These are phyloP conservation scores for Cranoglanis bouderius DNA, from an alignment of 2,113 vertebrate species.

Conservation along the genomic window DNA sequence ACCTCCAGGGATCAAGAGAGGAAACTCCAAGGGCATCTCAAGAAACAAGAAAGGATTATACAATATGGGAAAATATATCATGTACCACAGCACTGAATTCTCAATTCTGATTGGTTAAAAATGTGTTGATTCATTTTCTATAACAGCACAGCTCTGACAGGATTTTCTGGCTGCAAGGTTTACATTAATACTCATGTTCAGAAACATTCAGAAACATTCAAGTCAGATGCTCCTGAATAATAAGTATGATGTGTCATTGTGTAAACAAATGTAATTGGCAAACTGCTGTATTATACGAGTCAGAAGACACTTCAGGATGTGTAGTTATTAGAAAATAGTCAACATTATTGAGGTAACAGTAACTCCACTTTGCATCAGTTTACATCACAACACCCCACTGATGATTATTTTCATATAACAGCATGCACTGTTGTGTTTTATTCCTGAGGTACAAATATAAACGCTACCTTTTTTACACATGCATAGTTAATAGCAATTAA, in stretches of 20 bases:
- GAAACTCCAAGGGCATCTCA: constrained; percentile 41
- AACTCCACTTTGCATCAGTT: background rate
- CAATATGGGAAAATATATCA: background rate
- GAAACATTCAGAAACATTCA: too few relatives aligned
- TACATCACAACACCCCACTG: background rate
- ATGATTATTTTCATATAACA: background rate
- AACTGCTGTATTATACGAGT: background rate
- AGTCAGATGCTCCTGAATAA: background rate
- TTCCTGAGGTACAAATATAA: background rate
- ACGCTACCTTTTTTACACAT: background rate
- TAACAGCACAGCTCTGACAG: background rate
- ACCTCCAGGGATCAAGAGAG: constrained; percentile 33
- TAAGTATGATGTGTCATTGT: background rate
- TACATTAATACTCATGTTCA: background rate
- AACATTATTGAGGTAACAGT: background rate
- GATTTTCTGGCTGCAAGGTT: background rate
- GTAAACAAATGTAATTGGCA: background rate
- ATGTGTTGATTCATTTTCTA: background rate
- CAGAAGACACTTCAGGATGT: background rate
- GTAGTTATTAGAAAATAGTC: background rate
- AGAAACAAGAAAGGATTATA: constrained; percentile 22
- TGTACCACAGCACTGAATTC: background rate
- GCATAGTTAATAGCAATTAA: background rate
- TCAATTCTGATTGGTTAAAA: background rate
- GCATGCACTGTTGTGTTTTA: background rate